Conservation (phyloP, 2,888 invertebrate genomes). For the Philhelius pedissequus region DNA sequence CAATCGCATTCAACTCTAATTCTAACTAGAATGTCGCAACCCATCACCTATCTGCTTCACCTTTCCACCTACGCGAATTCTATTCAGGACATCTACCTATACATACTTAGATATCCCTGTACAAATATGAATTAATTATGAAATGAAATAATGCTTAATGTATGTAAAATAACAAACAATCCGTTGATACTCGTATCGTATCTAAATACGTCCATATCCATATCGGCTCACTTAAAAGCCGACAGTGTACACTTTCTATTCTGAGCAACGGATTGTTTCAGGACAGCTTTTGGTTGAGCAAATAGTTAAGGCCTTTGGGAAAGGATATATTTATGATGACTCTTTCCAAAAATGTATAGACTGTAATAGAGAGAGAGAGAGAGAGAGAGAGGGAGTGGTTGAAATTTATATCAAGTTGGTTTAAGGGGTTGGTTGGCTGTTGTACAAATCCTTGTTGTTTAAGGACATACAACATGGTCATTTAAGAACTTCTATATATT, state of each 20-base stretch:
- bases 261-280: background rate
- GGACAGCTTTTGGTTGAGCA: constrained; percentile 15
- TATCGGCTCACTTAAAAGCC: constrained; percentile 31
- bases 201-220: constrained; percentile 27
- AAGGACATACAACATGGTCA: background rate
- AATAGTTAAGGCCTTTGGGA: constrained; percentile 20
- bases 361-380: background rate
- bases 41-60: background rate
- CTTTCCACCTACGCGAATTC: background rate
- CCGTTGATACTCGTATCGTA: constrained; percentile 19
- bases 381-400: background rate
- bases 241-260: background rate
- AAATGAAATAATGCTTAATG: constrained; percentile 47
- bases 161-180: constrained; percentile 51
- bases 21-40: background rate
- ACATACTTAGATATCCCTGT: background rate
- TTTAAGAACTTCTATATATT: background rate
- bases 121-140: constrained; percentile 59
- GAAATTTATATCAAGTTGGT: background rate
- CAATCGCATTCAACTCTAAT: background rate
- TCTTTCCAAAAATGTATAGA: background rate
- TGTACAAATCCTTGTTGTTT: background rate
- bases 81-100: background rate
- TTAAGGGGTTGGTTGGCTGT: background rate
- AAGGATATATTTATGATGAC: constrained; percentile 8